phyloP scores from a whole-genome alignment of 1,140 invertebrate genomes.

The Drosophila ogumai region DNA sequence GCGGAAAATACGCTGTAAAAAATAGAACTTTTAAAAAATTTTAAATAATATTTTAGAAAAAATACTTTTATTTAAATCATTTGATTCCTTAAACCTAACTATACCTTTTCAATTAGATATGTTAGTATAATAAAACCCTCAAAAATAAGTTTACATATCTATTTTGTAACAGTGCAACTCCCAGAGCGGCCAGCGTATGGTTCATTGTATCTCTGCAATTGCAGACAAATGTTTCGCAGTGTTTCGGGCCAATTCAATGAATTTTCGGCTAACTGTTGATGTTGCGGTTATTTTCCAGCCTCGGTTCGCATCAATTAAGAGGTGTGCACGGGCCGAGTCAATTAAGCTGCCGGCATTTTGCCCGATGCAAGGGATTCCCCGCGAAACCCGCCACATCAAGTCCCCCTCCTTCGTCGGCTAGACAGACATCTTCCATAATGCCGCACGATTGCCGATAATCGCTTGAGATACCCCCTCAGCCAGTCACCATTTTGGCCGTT shows the following conservation, averaged over 20 bases:
- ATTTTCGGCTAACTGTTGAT: constrained; percentile 77
- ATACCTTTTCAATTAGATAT: too few relatives aligned
- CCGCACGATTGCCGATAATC: constrained; percentile 59
- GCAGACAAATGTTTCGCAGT: constrained; percentile 46
- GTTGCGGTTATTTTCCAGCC: constrained; percentile 56
- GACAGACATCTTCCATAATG: constrained; percentile 66
- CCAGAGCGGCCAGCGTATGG: background rate
- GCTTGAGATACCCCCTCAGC: constrained; percentile 1
- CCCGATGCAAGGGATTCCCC: constrained; percentile 14
- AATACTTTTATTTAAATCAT: too few relatives aligned
- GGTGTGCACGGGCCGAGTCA: constrained; percentile 67
- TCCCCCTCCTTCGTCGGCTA: constrained; percentile 2
- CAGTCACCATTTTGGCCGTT: constrained; percentile 50
- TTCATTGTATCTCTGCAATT: constrained; percentile 9
- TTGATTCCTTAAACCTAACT: too few relatives aligned
- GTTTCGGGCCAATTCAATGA: constrained; percentile 50
- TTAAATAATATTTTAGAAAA: too few relatives aligned
- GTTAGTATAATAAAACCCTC: too few relatives aligned
- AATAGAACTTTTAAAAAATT: background rate
- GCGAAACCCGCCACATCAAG: constrained; percentile 1
- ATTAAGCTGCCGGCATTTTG: constrained; percentile 58
- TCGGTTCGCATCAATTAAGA: constrained; percentile 68
- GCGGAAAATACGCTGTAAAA: background rate
- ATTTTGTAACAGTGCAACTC: constrained; percentile 3
- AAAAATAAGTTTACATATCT: too few relatives aligned